Percentiles rank a stretch among this genome's conserved stretches.
phyloP scores from a whole-genome alignment of 2,113 vertebrate species.

The Mellivora capensis region DNA sequence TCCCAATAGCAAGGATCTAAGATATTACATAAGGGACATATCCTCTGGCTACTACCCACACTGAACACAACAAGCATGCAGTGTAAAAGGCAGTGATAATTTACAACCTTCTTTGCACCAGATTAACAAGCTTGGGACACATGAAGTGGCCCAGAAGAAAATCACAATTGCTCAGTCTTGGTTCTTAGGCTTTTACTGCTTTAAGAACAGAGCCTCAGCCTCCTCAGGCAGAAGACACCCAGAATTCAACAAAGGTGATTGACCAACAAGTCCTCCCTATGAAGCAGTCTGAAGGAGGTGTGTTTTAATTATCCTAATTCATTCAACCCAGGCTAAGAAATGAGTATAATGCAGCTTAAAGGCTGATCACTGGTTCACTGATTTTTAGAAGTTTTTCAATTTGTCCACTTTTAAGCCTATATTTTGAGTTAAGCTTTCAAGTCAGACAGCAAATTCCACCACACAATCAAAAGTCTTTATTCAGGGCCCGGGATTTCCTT shows the following conservation, averaged over 20 bases:
- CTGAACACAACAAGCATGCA: not conserved
- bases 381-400: not conserved
- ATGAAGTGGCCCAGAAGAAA: not conserved
- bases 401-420: not conserved
- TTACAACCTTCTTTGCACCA: not conserved
- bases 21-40: not conserved
- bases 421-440: not conserved
- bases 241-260: not conserved
- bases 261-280: not conserved
- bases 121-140: not conserved
- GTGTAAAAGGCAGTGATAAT: not conserved
- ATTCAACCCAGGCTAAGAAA: not conserved
- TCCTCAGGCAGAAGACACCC: not conserved
- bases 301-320: not conserved
- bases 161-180: not conserved
- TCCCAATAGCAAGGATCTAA: not conserved
- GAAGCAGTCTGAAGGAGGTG: not conserved
- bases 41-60: not conserved
- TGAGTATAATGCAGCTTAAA: not conserved
- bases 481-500: conserved; percentile 21
- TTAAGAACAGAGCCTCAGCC: not conserved
- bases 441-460: not conserved
- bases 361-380: not conserved
- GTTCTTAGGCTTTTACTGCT: not conserved
- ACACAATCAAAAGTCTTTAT: not conserved